phyloP scores from a whole-genome alignment of 2,888 invertebrate genomes.

The Callyntrura sp. region DNA sequence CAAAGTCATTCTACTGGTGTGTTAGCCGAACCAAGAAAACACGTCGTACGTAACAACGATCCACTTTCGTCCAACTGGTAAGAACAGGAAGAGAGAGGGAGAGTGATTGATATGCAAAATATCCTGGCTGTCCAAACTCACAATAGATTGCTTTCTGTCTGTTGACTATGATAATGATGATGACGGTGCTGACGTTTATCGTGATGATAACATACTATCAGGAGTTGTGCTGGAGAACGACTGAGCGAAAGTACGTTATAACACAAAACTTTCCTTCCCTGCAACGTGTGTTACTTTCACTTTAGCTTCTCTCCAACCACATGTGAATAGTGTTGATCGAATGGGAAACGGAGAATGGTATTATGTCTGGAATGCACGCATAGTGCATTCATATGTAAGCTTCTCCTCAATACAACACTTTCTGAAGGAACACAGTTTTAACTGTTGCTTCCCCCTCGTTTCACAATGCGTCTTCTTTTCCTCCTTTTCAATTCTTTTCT shows the following conservation, averaged over 20 bases:
- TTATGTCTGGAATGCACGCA: no score
- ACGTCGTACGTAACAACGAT: no score
- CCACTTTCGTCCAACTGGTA: no score
- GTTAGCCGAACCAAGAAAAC: no score
- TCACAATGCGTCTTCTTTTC: not conserved
- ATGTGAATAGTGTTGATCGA: constrained; percentile 16
- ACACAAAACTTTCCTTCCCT: constrained; percentile 2
- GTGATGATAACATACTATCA: constrained; percentile 6
- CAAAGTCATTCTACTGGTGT: not conserved
- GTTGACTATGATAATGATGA: constrained; percentile 31
- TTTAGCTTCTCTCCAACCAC: not conserved
- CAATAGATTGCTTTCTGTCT: constrained; percentile 37
- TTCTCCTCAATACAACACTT: constrained; percentile 9
- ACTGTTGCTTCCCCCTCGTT: constrained; percentile 57
- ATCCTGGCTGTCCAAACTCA: constrained; percentile 24
- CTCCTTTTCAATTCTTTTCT: not conserved
- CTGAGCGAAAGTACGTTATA: constrained; percentile 7
- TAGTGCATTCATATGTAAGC: not conserved
- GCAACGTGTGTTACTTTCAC: not conserved
- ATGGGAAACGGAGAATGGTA: not conserved
- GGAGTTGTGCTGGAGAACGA: not conserved
- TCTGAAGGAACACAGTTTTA: constrained; percentile 22
- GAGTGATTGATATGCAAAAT: constrained; percentile 70
- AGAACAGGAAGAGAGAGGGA: not conserved
- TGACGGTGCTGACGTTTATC: no score